Percentiles rank a stretch among this genome's conserved stretches.
These are phyloP conservation scores for Porphyrio hochstetteri DNA, from an alignment of 2,113 vertebrate species.

Conservation along the genomic window DNA sequence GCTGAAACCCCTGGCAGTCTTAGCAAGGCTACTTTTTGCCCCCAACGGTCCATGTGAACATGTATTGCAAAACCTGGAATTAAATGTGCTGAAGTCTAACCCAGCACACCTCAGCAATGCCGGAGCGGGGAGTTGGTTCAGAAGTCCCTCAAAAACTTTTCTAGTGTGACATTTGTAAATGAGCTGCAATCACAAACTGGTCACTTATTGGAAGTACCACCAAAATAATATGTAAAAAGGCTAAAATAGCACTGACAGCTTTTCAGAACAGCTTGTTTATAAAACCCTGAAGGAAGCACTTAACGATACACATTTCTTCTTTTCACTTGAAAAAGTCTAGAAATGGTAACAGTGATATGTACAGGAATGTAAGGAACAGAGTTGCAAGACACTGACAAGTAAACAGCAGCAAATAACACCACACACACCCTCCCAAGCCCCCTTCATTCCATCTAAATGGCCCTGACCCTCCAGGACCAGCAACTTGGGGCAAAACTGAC, in stretches of 20 bases:
- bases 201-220: background rate
- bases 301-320: background rate
- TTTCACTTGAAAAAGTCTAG: background rate
- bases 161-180: background rate
- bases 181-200: background rate
- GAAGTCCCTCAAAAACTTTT: conserved; percentile 54
- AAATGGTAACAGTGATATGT: background rate
- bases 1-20: background rate
- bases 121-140: background rate
- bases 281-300: background rate
- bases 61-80: background rate
- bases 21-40: background rate
- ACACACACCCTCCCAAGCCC: too few relatives aligned
- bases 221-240: background rate
- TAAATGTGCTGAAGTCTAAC: background rate
- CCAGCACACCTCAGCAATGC: background rate
- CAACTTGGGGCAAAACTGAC: background rate
- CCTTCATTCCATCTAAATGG: background rate
- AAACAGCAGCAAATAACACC: background rate
- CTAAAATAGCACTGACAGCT: background rate
- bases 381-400: background rate
- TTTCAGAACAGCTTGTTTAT: background rate
- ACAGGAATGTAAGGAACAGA: conserved; percentile 6
- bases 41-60: background rate
- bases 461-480: background rate